These are phyloP conservation scores for Toxotes lorentzi DNA, from an alignment of 2,797 vertebrate genomes.

Conservation along the genomic window DNA sequence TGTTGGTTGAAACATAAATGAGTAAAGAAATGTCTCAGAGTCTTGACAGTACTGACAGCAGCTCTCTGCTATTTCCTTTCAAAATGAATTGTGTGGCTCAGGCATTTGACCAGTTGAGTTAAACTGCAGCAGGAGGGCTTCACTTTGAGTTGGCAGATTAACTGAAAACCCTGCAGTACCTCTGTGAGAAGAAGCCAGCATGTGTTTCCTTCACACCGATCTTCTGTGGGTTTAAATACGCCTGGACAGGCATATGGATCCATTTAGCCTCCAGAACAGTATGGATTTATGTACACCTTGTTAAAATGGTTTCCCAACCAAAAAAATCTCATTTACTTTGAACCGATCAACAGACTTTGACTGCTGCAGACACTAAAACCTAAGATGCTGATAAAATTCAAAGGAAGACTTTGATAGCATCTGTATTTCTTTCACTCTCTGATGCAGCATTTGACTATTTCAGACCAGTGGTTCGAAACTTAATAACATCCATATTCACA, in stretches of 20 bases:
- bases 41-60: background rate
- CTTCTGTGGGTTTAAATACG: background rate
- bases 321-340: background rate
- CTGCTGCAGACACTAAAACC: background rate
- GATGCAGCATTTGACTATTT: no score
- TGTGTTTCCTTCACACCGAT: background rate
- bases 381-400: background rate
- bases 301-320: background rate
- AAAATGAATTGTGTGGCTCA: background rate
- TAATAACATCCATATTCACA: background rate
- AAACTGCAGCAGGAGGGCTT: conserved; percentile 10
- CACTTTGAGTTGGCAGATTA: conserved; percentile 12
- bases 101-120: background rate
- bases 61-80: background rate
- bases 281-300: background rate
- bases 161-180: background rate
- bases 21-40: background rate
- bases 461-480: background rate
- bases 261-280: background rate
- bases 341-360: no score
- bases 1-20: background rate
- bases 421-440: background rate
- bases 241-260: background rate
- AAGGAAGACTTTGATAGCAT: background rate
- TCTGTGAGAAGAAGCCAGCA: background rate